These are phyloP conservation scores for Ophiothrix spiculata DNA, from an alignment of 35 echinoderm and acorn worm species.

Conservation along the genomic window DNA sequence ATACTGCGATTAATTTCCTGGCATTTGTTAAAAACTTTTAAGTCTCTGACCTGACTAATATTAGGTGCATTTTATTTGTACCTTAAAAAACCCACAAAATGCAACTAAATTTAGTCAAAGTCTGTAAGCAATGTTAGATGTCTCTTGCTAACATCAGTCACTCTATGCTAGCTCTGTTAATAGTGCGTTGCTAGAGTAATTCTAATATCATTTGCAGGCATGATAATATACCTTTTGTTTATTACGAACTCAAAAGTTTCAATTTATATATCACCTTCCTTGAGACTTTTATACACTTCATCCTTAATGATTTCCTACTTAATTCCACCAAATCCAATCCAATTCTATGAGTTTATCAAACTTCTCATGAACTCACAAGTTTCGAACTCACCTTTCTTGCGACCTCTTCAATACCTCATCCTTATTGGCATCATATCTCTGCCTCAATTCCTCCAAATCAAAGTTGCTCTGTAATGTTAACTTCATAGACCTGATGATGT, in stretches of 20 bases:
- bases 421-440: slow-evolving; percentile 44
- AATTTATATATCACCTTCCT: neutral
- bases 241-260: neutral
- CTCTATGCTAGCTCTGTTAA: no score
- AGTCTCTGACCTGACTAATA: no score
- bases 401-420: slow-evolving; percentile 22
- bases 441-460: slow-evolving; percentile 30
- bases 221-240: neutral
- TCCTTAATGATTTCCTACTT: neutral
- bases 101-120: no score
- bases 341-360: no score
- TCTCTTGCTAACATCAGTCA: no score
- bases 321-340: neutral
- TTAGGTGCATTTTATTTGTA: no score
- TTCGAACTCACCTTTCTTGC: slow-evolving; percentile 29
- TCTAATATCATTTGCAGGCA: neutral
- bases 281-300: neutral
- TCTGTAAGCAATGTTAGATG: no score
- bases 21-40: no score
- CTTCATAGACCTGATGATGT: slow-evolving; percentile 41
- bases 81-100: no score
- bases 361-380: no score
- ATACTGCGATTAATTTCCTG: no score
- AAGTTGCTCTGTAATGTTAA: slow-evolving; percentile 43
- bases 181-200: no score